These are phyloP conservation scores for Chondrosia reniformis DNA, from an alignment of 37 sponge, comb jelly and placozoan species.

Conservation along the genomic window DNA sequence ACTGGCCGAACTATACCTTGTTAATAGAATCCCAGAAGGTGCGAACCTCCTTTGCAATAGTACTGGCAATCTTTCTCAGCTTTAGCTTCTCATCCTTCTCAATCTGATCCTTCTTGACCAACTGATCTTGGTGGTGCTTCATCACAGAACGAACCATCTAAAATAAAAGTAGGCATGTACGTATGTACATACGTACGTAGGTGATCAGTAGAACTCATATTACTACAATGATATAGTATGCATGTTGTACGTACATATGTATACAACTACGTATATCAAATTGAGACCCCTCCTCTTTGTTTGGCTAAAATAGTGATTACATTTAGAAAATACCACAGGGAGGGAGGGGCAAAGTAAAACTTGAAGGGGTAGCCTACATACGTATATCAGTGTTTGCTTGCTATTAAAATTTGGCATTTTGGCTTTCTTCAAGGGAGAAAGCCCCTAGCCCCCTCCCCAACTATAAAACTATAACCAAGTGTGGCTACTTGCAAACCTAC, in stretches of 20 bases:
- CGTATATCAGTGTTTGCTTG: too few species aligned
- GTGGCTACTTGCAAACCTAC: constrained; percentile 21
- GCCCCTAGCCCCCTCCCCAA: too few species aligned
- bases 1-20: too few species aligned
- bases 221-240: neutral
- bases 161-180: neutral
- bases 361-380: too few species aligned
- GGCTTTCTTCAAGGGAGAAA: too few species aligned
- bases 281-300: neutral
- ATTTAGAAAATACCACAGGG: too few species aligned
- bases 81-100: constrained; percentile 71
- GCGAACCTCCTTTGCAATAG: constrained; percentile 90
- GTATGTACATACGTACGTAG: neutral
- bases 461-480: too few species aligned
- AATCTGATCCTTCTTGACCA: constrained; percentile 37
- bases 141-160: constrained; percentile 69
- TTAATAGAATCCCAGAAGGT: constrained; percentile 84
- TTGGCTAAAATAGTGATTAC: too few species aligned
- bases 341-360: too few species aligned
- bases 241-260: neutral
- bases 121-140: constrained; percentile 71
- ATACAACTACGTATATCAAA: neutral
- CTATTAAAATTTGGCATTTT: too few species aligned
- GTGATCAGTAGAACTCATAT: neutral
- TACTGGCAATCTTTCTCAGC: constrained; percentile 81